phyloP scores from a whole-genome alignment of 2,888 invertebrate genomes.

The Limnephilus lunatus region DNA sequence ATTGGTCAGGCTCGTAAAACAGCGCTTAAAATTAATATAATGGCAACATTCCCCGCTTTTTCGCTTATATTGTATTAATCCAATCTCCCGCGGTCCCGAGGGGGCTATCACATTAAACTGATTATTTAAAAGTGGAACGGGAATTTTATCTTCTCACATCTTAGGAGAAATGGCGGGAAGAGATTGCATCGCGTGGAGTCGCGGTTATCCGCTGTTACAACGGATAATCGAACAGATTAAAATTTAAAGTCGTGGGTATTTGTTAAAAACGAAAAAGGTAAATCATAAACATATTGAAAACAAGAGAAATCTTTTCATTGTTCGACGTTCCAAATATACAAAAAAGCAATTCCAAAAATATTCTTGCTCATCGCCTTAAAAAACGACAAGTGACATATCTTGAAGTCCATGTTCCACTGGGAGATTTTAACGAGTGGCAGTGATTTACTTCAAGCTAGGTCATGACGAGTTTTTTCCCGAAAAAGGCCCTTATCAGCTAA shows the following conservation, averaged over 20 bases:
- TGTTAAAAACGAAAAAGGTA: too few species aligned
- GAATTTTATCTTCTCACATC: constrained; percentile 59
- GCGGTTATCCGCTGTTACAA: not conserved
- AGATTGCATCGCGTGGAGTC: not conserved
- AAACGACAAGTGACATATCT: too few species aligned
- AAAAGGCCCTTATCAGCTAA: too few species aligned
- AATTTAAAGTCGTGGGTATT: not conserved
- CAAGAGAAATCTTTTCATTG: too few species aligned
- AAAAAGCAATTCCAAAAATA: too few species aligned
- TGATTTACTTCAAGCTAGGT: too few species aligned
- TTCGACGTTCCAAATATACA: too few species aligned
- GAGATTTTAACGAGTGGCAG: too few species aligned
- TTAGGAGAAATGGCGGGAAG: constrained; percentile 19
- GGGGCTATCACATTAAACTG: constrained; percentile 65
- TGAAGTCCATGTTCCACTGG: too few species aligned
- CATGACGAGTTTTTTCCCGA: too few species aligned
- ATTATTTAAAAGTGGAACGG: constrained; percentile 64
- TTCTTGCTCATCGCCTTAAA: too few species aligned
- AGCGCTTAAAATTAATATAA: constrained; percentile 60
- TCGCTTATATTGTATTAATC: constrained; percentile 63
- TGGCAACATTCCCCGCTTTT: constrained; percentile 56
- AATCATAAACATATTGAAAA: too few species aligned
- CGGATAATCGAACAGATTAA: not conserved
- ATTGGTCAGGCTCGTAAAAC: constrained; percentile 52
- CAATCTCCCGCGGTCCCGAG: constrained; percentile 60